These are phyloP conservation scores for Calvadosia cruxmelitensis DNA, from an alignment of 30 jellyfish, hydroid and myxozoan species.

Conservation along the genomic window DNA sequence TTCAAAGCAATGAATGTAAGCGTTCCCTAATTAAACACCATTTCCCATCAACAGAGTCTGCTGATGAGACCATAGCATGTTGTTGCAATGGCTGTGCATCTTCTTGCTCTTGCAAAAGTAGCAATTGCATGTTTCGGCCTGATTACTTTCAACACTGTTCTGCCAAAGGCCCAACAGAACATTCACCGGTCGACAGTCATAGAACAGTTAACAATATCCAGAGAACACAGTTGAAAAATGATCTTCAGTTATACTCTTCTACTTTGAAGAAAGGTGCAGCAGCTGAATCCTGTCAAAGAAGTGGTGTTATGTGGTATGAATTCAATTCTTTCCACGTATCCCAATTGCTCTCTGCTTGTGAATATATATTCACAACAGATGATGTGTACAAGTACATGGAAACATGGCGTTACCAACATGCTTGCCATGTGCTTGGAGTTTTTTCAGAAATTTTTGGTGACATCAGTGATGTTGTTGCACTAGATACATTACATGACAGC, in stretches of 20 bases:
- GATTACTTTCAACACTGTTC: no score
- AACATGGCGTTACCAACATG: constrained; percentile 16
- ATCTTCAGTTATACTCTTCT: neutral
- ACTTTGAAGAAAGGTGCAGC: neutral
- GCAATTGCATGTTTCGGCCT: neutral
- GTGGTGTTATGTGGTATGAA: neutral
- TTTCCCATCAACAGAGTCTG: no score
- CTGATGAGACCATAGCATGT: no score
- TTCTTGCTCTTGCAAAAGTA: neutral
- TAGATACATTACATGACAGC: neutral
- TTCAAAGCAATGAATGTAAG: constrained; percentile 6
- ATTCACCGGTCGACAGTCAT: neutral
- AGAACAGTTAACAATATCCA: neutral
- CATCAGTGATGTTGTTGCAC: neutral
- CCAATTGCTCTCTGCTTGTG: constrained; percentile 2
- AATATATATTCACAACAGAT: constrained; percentile 1
- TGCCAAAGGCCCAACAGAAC: no score
- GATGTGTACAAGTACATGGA: constrained; percentile 2
- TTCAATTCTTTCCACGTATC: constrained; percentile 1
- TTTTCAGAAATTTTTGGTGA: constrained; percentile 5
- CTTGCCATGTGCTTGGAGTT: neutral
- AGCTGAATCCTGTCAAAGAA: no score
- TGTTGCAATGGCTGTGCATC: neutral
- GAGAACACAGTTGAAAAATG: neutral
- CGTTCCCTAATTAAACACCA: constrained; percentile 3